Evolutionary conservation across 2,113 vertebrate species (phyloP).

Genomic region (Leptocoma aspasia): DNA sequence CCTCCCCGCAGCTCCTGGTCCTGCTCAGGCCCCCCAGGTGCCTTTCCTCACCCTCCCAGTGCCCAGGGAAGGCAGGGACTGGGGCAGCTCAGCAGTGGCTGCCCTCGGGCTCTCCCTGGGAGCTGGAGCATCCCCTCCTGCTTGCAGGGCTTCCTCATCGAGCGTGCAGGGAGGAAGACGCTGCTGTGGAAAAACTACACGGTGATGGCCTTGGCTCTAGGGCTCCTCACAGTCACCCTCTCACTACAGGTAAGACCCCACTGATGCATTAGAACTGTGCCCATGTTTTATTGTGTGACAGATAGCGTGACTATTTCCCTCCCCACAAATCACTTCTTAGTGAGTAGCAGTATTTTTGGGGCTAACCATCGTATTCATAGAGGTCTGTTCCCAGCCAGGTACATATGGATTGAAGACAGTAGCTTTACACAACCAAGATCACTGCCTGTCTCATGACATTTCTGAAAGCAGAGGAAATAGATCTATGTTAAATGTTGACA

Average conservation of each 20-base stretch:
- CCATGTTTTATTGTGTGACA: neutral
- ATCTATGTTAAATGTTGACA: neutral
- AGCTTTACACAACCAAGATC: neutral
- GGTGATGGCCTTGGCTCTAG: slow-evolving; percentile 67
- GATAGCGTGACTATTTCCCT: neutral
- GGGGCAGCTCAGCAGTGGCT: neutral
- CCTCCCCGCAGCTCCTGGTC: neutral
- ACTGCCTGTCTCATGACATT: neutral
- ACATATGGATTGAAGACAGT: neutral
- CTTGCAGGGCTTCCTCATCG: slow-evolving; percentile 75
- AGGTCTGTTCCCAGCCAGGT: neutral
- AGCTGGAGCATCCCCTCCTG: neutral
- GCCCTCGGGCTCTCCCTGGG: neutral
- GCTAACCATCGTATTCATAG: neutral
- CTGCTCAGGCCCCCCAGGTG: neutral
- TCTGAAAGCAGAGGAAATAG: neutral
- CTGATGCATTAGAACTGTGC: neutral
- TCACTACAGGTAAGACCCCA: slow-evolving; percentile 73
- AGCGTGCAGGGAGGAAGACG: slow-evolving; percentile 68
- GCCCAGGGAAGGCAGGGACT: neutral
- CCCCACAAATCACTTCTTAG: neutral
- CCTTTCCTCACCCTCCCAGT: neutral
- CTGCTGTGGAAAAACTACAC: slow-evolving; percentile 71
- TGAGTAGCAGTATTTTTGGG: neutral
- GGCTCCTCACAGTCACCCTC: slow-evolving; percentile 75